Evolutionary conservation across 92 coral and sea anemone genomes (phyloP), one percentile per base, ranked within the genome.

Genomic region (Palythoa grandiflora): DNA sequence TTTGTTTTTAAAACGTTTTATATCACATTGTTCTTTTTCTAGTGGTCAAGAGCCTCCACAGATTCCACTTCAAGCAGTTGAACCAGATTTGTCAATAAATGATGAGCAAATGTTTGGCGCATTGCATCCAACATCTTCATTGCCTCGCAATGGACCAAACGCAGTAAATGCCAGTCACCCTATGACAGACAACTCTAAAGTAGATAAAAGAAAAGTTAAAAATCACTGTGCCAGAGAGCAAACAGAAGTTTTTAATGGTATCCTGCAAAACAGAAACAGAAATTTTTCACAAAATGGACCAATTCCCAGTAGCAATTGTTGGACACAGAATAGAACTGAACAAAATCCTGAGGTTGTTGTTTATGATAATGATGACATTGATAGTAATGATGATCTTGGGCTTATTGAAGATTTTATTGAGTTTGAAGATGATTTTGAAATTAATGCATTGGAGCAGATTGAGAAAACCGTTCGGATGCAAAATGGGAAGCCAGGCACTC

Each of bases 361-460:
- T 71, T 73, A 80, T 53, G 84, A 72, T 66, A 6, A 85, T 68
- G 71, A 86, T 48, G 88, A 77, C 73, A 79, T 76, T 2, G 83
- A 77, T 2, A 9, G 17, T 48, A 6, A 89, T 73, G 85, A 85
- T 40, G 90, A 81, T 79, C 77, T 77, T 6, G 77, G 77, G 1
- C 68, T 78, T 3, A 85, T 87, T 79, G 89, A 92, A 38, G 88
- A 90, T 83, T 90, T 37, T 83, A 77, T 92, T 66, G 94, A 71
- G 28, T 35, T 52, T 12, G 94, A 88, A 52, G 97, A 92, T 87
- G 94, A 87, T 51, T 88, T 94, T 89, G 95, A 90, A 9, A 81
- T 94, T 90, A 95, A 89, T 83, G 92, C 91, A 65, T 65, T 94
- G 38, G 93, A 94, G 63, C 92, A 79, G 76, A 88, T 94, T 57